Base-by-base conservation (phyloP, 2,113 vertebrate genomes). In the Dromaius novaehollandiae region DNA sequence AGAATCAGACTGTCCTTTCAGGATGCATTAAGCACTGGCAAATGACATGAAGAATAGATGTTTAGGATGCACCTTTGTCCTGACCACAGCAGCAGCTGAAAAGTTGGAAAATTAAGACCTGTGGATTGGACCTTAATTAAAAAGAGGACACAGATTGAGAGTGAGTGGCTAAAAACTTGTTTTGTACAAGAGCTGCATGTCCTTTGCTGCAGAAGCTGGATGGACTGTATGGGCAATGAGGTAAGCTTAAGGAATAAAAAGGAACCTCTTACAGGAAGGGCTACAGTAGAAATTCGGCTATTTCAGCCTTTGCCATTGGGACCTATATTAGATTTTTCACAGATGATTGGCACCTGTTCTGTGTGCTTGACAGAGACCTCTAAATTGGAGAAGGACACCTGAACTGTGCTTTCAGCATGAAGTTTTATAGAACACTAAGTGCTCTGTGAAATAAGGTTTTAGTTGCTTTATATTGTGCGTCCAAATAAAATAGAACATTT, bases 361-460 rank as follows among this genome's bases (percentile, higher is more conserved):
- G 36, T 64, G 44, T 84, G 74, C 77, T 92, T 95, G 77, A 79
- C 81, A 92, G 48, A 87, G 84, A 82, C 89, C 80, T 92, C 75
- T 95, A 92, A 95, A 92, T 81, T 93, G 82, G 88, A 78, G 44
- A 66, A 56, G 44, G 53, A 70, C 71, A 80, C 50, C 53, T 93
- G 90, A 83, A 74, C 70, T 82, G 11, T 85, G 61, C 69, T 96
- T 92, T 95, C 81, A 46, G 64, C 19, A 25, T 3, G 21, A 71
- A 69, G 42, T 53, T 95, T 66, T 53, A 61, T 65, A 79, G 78
- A 76, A 85, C 28, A 6, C n/a, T 89, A 79, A 96, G 70, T 91
- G 61, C 70, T 88, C 79, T 93, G 61, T 82, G 91, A 97, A 95
- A 91, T 91, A 87, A 85, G 51, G 70, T 85, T 93, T 79, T 58